Percentiles rank a stretch among this genome's conserved stretches.
Conservation (phyloP, 1,140 invertebrate species). For the Drosophila biarmipes region DNA sequence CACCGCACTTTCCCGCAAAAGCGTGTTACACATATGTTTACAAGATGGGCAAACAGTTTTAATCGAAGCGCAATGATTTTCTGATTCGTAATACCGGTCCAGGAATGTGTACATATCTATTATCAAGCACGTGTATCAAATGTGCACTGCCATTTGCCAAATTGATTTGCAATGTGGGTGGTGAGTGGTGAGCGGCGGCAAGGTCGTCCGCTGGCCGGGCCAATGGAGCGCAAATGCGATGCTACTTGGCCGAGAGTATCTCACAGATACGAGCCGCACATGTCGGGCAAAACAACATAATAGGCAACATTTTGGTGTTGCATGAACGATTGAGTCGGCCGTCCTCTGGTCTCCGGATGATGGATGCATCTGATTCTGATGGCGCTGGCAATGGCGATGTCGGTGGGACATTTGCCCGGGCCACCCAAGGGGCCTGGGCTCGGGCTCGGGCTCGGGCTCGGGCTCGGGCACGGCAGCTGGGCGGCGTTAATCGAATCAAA, state of each 20-base stretch:
- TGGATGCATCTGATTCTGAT: constrained; percentile 20
- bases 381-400: too few species aligned
- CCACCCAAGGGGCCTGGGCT: background rate
- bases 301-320: constrained; percentile 21
- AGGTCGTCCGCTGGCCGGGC: background rate
- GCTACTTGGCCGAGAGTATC: background rate
- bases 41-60: constrained; percentile 36
- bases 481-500: constrained; percentile 49
- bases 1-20: constrained; percentile 1
- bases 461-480: background rate
- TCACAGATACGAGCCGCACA: constrained; percentile 18
- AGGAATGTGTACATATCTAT: background rate
- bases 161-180: constrained; percentile 35
- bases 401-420: constrained; percentile 10
- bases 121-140: too few species aligned
- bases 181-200: background rate
- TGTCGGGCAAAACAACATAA: constrained; percentile 4
- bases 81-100: background rate
- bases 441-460: too few species aligned
- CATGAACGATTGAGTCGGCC: constrained; percentile 12
- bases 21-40: constrained; percentile 36
- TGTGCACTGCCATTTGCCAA: constrained; percentile 31
- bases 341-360: constrained; percentile 5
- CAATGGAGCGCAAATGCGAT: constrained; percentile 2
- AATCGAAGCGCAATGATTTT: constrained; percentile 42